Evolutionary conservation across 2,113 vertebrate species (phyloP), one percentile per base, ranked within the genome.

Genomic region (Eretmochelys imbricata): DNA sequence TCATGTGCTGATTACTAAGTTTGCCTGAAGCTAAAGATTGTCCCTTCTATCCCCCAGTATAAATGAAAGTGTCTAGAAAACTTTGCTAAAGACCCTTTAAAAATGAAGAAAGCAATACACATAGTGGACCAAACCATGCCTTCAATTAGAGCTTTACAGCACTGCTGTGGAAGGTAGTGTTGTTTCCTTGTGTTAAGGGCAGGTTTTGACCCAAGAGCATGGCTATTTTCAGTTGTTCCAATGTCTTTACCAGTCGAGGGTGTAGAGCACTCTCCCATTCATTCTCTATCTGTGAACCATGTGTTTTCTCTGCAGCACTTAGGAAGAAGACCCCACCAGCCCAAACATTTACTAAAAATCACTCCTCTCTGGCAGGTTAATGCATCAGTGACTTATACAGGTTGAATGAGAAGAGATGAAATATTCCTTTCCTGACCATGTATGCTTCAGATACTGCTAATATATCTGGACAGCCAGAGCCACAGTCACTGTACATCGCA

Each of bases 131-230:
- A 16, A n/a, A 11, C 31, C 3, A 20, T 4, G 9, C 35, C 22
- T 85, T 69, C 22, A 22, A 12, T 1, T 35, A 6, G 51, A 42
- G 2, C n/a, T 76, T 38, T 35, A 38, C 86, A 13, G 4, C 0
- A n/a, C 6, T 12, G 12, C 12, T 42, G 51, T 51, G 24, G 22
- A 38, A 14, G 24, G 17, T 13, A 12, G 22, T 42, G 7, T 7
- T 62, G 59, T 59, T 59, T 59, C 57, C 25, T 59, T 27, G 27
- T 29, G 57, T 53, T 53, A 55, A 51, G 80, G 82, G 84, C 94
- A 20, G 25, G 48, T n/a, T 38, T 3, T 82, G 42, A 1, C 53
- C 22, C 6, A 0, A 9, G 0, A 8, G 4, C 22, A 3, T 10
- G 69, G 6, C 6, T 27, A 4, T 59, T 91, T 51, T 46, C 62